Percentiles rank a stretch among this genome's conserved stretches.
Evolutionary conservation across 1,140 invertebrate species (phyloP).

Genomic region (Callitettix versicolor): DNA sequence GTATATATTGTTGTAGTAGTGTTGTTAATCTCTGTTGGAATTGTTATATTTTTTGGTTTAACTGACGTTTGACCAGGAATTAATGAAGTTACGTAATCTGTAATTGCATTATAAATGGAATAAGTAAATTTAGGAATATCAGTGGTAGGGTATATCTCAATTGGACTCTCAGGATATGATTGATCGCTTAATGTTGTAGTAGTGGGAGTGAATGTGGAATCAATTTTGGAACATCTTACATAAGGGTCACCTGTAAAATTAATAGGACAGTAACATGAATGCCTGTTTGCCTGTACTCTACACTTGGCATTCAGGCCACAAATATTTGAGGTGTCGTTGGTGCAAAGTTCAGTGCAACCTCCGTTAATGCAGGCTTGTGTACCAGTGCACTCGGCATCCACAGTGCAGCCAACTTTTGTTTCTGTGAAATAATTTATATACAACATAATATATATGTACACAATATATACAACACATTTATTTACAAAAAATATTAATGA

Average conservation of each 20-base stretch:
- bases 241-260: conserved; percentile 31
- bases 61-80: too few species aligned
- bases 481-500: neutral
- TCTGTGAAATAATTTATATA: conserved; percentile 22
- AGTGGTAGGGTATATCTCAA: too few species aligned
- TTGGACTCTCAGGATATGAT: too few species aligned
- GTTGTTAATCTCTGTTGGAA: too few species aligned
- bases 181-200: too few species aligned
- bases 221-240: conserved; percentile 29
- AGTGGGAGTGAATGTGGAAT: too few species aligned
- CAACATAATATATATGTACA: conserved; percentile 12
- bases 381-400: conserved; percentile 52
- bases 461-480: neutral
- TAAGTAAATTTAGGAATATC: too few species aligned
- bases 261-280: conserved; percentile 38
- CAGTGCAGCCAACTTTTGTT: conserved; percentile 35
- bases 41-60: too few species aligned
- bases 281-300: conserved; percentile 41
- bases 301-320: conserved; percentile 50
- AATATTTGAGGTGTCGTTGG: conserved; percentile 26
- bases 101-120: too few species aligned
- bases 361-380: conserved; percentile 49
- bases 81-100: too few species aligned
- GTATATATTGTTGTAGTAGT: too few species aligned
- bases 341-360: conserved; percentile 54